Evolutionary conservation across 1,140 invertebrate species (phyloP).

Genomic region (Hesperophylax magnus): DNA sequence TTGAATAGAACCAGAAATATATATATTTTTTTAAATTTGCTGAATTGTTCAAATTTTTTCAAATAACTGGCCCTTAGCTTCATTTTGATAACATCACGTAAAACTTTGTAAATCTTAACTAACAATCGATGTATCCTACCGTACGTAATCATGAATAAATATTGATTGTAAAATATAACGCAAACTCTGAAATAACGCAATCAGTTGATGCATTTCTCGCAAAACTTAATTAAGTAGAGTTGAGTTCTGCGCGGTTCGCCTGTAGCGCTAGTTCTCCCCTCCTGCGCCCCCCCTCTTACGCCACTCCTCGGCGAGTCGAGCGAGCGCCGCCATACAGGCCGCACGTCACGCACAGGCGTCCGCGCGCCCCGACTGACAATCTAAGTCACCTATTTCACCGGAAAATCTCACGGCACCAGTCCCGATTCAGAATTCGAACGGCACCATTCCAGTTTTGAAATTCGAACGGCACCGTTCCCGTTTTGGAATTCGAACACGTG

Average conservation of each 20-base stretch:
- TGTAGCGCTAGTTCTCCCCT: background rate
- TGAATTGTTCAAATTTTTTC: too few species aligned
- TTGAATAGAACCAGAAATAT: too few species aligned
- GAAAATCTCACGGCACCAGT: background rate
- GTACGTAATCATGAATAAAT: too few species aligned
- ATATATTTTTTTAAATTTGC: too few species aligned
- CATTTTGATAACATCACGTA: too few species aligned
- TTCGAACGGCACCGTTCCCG: background rate
- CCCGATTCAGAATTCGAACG: background rate
- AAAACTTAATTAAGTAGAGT: background rate
- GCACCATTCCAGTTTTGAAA: background rate
- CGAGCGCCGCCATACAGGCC: slow-evolving; percentile 44
- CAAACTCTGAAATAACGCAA: too few species aligned
- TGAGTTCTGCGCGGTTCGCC: slow-evolving; percentile 26
- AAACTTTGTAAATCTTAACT: too few species aligned
- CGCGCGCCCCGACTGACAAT: slow-evolving; percentile 43
- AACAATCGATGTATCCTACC: too few species aligned
- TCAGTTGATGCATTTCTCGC: too few species aligned
- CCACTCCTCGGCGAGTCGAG: slow-evolving; percentile 24
- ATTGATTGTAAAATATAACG: too few species aligned
- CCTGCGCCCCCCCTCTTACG: background rate
- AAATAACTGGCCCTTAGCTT: too few species aligned
- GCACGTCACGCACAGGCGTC: slow-evolving; percentile 42
- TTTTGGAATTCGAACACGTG: too few species aligned
- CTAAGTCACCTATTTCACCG: background rate